Conservation (phyloP, 2,113 vertebrate species). For the Chlorodrepanis virens region DNA sequence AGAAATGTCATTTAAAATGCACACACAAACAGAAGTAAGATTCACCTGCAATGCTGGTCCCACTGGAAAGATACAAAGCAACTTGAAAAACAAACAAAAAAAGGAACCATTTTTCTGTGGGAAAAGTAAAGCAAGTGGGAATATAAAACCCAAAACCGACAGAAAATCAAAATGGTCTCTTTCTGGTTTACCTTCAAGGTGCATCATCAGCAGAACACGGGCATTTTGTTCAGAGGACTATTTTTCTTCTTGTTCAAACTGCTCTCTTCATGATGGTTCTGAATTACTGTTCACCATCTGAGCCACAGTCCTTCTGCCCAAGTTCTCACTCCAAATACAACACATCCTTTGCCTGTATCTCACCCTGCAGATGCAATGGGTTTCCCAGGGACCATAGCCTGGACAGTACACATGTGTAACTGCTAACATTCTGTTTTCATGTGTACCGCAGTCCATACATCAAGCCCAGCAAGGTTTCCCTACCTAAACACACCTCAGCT, state of each 20-base stretch:
- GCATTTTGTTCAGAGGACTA: not conserved
- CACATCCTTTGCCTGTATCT: not conserved
- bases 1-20: not conserved
- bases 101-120: not conserved
- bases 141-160: not conserved
- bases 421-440: not conserved
- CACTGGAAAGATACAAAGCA: not conserved
- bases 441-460: not conserved
- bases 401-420: accelerated
- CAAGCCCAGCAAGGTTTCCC: not conserved
- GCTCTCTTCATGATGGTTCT: not conserved
- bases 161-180: not conserved
- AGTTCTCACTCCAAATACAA: not conserved
- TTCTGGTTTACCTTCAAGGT: not conserved
- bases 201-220: not conserved
- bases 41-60: not conserved
- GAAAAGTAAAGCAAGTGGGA: not conserved
- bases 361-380: not conserved
- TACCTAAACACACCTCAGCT: not conserved
- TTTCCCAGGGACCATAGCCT: not conserved
- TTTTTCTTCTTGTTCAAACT: not conserved
- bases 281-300: not conserved
- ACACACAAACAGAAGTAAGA: not conserved
- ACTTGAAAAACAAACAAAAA: not conserved
- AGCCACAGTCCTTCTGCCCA: not conserved